Evolutionary conservation across 2,113 vertebrate species (phyloP).

Genomic region (Phaethornis superciliosus): DNA sequence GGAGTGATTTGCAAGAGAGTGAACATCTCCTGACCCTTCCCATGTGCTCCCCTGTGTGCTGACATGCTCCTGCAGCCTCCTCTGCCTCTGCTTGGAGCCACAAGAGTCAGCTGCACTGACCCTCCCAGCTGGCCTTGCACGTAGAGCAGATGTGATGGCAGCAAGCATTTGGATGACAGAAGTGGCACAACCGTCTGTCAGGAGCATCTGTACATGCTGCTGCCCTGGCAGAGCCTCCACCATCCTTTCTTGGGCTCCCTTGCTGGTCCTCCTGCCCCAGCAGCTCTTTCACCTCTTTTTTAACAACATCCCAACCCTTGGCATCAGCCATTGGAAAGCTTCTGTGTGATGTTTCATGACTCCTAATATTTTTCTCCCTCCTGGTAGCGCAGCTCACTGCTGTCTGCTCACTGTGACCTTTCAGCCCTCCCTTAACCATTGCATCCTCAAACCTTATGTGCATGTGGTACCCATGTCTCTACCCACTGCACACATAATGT

Average conservation of each 20-base stretch:
- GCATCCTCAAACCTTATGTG: neutral
- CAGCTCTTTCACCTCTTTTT: neutral
- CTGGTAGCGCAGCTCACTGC: neutral
- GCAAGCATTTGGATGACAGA: neutral
- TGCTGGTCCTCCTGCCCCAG: neutral
- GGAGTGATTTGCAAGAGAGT: neutral
- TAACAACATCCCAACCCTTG: neutral
- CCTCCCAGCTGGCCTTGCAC: fast-evolving
- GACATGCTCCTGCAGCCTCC: neutral
- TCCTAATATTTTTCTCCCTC: neutral
- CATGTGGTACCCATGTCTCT: fast-evolving
- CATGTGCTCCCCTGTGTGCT: neutral
- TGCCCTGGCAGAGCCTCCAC: neutral
- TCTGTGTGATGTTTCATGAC: fast-evolving
- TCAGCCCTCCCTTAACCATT: neutral
- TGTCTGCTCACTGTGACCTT: fast-evolving
- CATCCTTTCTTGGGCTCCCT: fast-evolving
- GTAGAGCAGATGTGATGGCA: neutral
- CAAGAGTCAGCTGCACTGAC: neutral
- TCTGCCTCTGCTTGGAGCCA: neutral
- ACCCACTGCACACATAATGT: fast-evolving
- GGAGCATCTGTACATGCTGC: neutral
- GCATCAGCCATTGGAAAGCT: neutral
- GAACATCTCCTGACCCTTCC: neutral
- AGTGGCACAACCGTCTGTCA: neutral